phyloP scores from a whole-genome alignment of 2,888 invertebrate genomes.

The Leptinotarsa peninsularis region DNA sequence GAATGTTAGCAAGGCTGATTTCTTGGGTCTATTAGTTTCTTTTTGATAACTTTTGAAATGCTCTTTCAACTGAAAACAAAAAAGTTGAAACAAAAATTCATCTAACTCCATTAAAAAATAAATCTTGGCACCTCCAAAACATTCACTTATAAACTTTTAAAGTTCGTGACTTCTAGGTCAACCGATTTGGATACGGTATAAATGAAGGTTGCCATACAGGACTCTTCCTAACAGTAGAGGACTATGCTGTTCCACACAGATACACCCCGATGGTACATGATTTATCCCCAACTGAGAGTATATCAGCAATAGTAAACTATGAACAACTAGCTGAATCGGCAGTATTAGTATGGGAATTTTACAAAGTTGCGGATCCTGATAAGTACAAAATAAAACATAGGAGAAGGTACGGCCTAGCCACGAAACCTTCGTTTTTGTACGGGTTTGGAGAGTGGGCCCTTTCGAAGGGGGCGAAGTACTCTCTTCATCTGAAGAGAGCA shows the following conservation, averaged over 20 bases:
- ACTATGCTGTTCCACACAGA: constrained; percentile 51
- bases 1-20: too few relatives aligned
- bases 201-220: constrained; percentile 66
- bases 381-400: constrained; percentile 57
- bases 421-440: constrained; percentile 67
- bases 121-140: too few relatives aligned
- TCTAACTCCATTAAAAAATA: too few relatives aligned
- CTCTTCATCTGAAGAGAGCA: constrained; percentile 66
- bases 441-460: constrained; percentile 69
- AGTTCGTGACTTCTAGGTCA: constrained; percentile 48
- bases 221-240: constrained; percentile 63
- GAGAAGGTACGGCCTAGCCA: constrained; percentile 66
- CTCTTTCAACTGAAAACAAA: too few relatives aligned
- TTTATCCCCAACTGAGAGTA: constrained; percentile 15
- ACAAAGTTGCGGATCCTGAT: constrained; percentile 45
- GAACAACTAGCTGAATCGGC: constrained; percentile 57
- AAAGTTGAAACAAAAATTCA: too few relatives aligned
- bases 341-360: constrained; percentile 60
- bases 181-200: constrained; percentile 67
- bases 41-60: too few relatives aligned
- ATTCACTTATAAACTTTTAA: too few relatives aligned
- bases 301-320: constrained; percentile 32
- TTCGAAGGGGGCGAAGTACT: constrained; percentile 65
- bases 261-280: constrained; percentile 38
- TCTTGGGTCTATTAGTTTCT: too few relatives aligned